Percentiles rank a stretch among this genome's conserved stretches.
phyloP scores from a whole-genome alignment of 2,888 invertebrate genomes.

The Dynastes tityus region DNA sequence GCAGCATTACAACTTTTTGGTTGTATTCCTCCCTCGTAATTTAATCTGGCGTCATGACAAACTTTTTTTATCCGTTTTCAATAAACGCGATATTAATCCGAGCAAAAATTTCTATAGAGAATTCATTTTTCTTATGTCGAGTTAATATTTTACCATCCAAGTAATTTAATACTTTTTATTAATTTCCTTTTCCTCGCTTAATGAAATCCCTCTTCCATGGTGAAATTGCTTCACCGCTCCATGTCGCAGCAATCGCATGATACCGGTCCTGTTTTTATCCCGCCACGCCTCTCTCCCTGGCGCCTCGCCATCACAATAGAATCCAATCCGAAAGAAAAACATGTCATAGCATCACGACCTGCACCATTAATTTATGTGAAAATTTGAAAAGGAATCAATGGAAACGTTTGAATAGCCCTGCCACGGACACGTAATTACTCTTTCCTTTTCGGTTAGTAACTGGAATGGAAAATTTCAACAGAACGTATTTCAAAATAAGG shows the following conservation, averaged over 20 bases:
- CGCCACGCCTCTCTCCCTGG: constrained; percentile 22
- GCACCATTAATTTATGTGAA: constrained; percentile 48
- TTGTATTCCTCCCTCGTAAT: too few species aligned
- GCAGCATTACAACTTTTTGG: too few species aligned
- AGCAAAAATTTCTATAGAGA: neutral
- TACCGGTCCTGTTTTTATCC: constrained; percentile 40
- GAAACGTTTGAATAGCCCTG: constrained; percentile 39
- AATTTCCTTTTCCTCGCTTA: neutral
- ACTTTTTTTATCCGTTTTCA: neutral
- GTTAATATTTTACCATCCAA: neutral
- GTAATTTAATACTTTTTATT: constrained; percentile 29
- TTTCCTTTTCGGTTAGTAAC: constrained; percentile 6
- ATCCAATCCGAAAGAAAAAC: constrained; percentile 51
- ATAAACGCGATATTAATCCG: neutral
- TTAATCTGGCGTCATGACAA: too few species aligned
- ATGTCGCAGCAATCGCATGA: constrained; percentile 8
- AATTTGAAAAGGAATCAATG: constrained; percentile 46
- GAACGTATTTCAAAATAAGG: neutral
- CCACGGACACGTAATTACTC: constrained; percentile 40
- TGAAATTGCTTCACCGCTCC: constrained; percentile 10
- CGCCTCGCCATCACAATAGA: constrained; percentile 46
- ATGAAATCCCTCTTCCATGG: constrained; percentile 16
- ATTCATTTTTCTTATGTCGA: constrained; percentile 1
- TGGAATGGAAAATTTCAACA: constrained; percentile 6
- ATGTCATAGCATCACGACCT: constrained; percentile 47